Evolutionary conservation across 2,797 vertebrate genomes (phyloP).

Genomic region (Arctocebus calabarensis): DNA sequence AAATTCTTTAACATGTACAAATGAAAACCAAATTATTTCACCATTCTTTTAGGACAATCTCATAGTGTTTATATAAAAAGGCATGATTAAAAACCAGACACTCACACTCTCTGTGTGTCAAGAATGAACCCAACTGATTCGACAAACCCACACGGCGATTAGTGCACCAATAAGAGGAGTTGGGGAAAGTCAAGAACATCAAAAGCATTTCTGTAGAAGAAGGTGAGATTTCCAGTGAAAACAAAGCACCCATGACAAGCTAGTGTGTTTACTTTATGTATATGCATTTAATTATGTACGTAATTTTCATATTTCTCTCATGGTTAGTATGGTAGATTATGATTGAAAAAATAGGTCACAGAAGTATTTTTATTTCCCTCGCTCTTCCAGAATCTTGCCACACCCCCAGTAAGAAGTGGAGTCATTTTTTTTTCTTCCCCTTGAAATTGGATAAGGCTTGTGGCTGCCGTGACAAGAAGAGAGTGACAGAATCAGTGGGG

Average conservation of each 20-base stretch:
- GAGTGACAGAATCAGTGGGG: background rate
- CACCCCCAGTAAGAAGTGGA: background rate
- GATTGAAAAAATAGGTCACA: background rate
- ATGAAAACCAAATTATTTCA: slow-evolving; percentile 29
- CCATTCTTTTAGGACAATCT: background rate
- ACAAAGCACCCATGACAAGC: background rate
- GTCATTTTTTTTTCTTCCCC: background rate
- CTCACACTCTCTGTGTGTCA: slow-evolving; percentile 87
- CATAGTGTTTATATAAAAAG: slow-evolving; percentile 9
- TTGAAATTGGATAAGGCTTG: background rate
- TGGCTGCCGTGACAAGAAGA: background rate
- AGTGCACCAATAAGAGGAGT: slow-evolving; percentile 87
- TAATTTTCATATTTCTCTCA: background rate
- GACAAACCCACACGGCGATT: slow-evolving; percentile 87
- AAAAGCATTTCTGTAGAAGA: slow-evolving; percentile 87
- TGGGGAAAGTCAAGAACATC: slow-evolving; percentile 88
- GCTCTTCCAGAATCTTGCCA: background rate
- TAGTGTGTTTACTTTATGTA: background rate
- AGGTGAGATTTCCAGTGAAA: background rate
- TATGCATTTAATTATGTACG: background rate
- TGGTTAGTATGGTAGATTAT: background rate
- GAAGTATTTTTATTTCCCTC: background rate
- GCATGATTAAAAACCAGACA: slow-evolving; percentile 58
- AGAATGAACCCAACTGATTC: slow-evolving; percentile 87
- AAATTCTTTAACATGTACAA: slow-evolving; percentile 19